Evolutionary conservation across 2,888 invertebrate genomes (phyloP).

Genomic region (Rhagonycha fulva): DNA sequence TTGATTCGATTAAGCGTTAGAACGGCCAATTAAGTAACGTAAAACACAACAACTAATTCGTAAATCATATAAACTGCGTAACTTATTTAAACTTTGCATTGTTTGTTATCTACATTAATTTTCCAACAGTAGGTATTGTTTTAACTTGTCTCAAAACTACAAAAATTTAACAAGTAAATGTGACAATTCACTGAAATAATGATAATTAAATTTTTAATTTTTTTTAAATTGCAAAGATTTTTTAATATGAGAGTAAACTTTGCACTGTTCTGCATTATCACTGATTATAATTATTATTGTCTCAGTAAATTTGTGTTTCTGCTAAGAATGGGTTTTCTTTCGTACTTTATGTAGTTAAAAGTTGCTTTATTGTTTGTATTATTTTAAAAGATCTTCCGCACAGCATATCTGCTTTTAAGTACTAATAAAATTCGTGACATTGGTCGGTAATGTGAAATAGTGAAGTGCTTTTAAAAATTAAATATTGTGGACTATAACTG

Average conservation of each 20-base stretch:
- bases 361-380: background rate
- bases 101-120: background rate
- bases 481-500: background rate
- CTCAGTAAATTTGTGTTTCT: background rate
- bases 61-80: background rate
- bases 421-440: background rate
- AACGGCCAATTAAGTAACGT: too few species aligned
- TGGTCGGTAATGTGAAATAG: background rate
- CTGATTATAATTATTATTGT: too few species aligned
- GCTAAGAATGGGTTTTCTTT: background rate
- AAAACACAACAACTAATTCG: background rate
- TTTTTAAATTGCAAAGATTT: too few species aligned
- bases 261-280: background rate
- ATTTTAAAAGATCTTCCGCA: background rate
- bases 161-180: background rate
- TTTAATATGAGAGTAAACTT: background rate
- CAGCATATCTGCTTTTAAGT: background rate
- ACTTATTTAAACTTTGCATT: background rate
- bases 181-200: background rate
- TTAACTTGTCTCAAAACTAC: background rate
- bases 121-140: background rate
- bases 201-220: too few species aligned
- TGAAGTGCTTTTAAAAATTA: background rate
- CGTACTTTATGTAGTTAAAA: background rate
- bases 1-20: background rate